Base-by-base conservation (phyloP, 1,140 invertebrate genomes). In the Neelides sp. region DNA sequence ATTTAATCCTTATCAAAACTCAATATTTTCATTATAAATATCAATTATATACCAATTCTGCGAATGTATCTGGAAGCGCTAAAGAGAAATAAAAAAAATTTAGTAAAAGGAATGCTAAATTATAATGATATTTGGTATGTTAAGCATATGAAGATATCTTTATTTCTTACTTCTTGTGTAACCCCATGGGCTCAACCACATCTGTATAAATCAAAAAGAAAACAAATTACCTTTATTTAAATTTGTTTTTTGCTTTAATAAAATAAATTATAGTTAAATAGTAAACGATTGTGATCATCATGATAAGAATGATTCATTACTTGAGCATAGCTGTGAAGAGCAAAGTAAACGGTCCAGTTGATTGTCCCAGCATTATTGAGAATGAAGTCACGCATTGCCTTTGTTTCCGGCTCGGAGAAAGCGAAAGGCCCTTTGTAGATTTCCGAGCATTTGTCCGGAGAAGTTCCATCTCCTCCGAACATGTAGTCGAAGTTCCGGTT, bases 321-420 rank as follows among this genome's bases (percentile, higher is more conserved):
- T 30, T 47, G 44, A 20, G 47, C 35, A n/a, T 48, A 48, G 7
- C 35, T 39, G 26, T 48, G 47, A 7, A 48, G 35, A 28, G 47
- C 47, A 20, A 40, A 26, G 23, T 48, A 48, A 7, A 35, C 22
- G 19, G 7, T 27, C 36, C 36, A 48, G 17, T 48, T 20, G 2
- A 37, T 19, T n/a, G n/a, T n/a, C n/a, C n/a, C n/a, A n/a, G n/a
- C n/a, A n/a, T n/a, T n/a, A n/a, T 13, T 30, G 26, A 36, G 22
- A 19, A 48, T 48, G 27, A 39, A 48, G 15, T 28, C 22, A 30
- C 24, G 37, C 34, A 48, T 48, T n/a, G 47, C 47, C 17, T 19
- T 15, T 2, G 47, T 86, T 68, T 93, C 89, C 0, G 81, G 80
- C 65, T 93, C 88, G 0, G 85, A 90, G 62, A 90, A 89, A 1